Evolutionary conservation across 2,797 vertebrate genomes (phyloP).

Genomic region (Brachyalestes nurse): DNA sequence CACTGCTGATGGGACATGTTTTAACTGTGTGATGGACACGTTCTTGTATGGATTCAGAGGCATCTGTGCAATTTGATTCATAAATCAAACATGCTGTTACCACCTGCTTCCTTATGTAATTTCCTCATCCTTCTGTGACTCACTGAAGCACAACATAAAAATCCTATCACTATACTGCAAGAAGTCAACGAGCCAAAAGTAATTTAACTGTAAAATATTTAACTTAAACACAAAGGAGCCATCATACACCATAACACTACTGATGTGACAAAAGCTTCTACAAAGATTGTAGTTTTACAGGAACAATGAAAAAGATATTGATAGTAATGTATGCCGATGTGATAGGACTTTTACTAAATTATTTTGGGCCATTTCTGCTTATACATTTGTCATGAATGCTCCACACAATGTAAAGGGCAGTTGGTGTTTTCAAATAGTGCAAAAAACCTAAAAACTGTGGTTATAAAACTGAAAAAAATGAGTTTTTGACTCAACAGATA

Average conservation of each 20-base stretch:
- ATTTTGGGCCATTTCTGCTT: too few species aligned
- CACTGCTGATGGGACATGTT: neutral
- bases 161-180: neutral
- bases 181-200: neutral
- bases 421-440: too few species aligned
- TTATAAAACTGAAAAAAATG: neutral
- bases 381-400: neutral
- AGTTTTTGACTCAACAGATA: neutral
- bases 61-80: neutral
- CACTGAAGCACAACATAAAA: constrained; percentile 3
- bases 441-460: too few species aligned
- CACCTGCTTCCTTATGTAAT: constrained; percentile 7
- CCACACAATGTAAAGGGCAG: neutral
- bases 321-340: too few species aligned
- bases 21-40: neutral
- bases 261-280: neutral
- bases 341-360: too few species aligned
- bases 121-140: constrained; percentile 4
- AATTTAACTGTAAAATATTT: neutral
- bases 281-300: neutral
- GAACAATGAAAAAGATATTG: too few species aligned
- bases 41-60: neutral
- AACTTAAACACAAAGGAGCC: neutral
- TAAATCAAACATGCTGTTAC: constrained; percentile 12
- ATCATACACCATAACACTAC: neutral